A percentile compares a stretch with the other conserved stretches of the same genome.
These are phyloP conservation scores for Leptodactylus fuscus DNA, from an alignment of 2,113 vertebrate genomes.

Conservation along the genomic window DNA sequence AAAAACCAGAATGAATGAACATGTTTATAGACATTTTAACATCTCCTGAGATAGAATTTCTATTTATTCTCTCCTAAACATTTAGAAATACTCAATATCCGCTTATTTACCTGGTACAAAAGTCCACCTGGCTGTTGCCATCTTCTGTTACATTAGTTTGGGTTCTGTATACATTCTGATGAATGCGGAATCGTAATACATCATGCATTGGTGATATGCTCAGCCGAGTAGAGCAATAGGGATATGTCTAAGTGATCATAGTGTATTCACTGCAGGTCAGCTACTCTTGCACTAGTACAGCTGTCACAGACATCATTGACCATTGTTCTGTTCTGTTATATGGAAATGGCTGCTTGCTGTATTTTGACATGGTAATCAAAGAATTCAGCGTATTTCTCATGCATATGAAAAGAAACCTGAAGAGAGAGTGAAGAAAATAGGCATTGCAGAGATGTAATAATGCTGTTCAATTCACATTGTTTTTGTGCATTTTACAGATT, in stretches of 20 bases:
- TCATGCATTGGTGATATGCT: background rate
- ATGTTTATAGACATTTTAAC: background rate
- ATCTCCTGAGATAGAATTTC: background rate
- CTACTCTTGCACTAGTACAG: background rate
- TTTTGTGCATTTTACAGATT: background rate
- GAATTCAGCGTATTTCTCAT: background rate
- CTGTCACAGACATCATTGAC: conserved; percentile 2
- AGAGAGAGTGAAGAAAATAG: background rate
- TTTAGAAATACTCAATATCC: background rate
- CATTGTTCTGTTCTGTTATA: background rate
- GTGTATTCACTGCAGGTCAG: background rate
- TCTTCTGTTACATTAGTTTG: background rate
- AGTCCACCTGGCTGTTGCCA: background rate
- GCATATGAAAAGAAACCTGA: background rate
- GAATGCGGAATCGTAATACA: background rate
- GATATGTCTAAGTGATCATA: background rate
- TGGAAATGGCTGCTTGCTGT: background rate
- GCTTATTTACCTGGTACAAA: no score
- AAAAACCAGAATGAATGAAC: background rate
- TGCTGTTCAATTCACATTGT: background rate
- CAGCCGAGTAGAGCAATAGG: background rate
- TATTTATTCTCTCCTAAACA: background rate
- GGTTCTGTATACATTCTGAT: background rate
- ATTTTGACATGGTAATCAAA: background rate
- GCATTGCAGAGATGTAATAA: background rate